Conservation (phyloP, 2,113 vertebrate species). For the Psilopsiagon aymara region DNA sequence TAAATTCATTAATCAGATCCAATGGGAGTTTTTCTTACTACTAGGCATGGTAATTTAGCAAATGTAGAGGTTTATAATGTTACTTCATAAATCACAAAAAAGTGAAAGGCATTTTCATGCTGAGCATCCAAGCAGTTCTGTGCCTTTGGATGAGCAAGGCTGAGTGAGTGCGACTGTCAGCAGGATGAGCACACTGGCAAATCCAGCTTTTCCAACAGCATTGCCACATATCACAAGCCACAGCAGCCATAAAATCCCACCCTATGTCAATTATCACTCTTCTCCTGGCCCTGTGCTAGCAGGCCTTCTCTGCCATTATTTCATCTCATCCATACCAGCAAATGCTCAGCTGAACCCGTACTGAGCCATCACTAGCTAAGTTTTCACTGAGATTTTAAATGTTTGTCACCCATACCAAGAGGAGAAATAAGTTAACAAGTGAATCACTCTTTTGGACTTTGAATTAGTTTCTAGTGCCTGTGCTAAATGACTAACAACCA, state of each 20-base stretch:
- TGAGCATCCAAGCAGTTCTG: not conserved
- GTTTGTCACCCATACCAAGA: fast-evolving
- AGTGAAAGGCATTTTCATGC: not conserved
- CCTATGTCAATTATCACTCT: fast-evolving
- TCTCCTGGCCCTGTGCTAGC: not conserved
- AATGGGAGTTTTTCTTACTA: not conserved
- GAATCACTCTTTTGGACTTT: not conserved
- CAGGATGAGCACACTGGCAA: not conserved
- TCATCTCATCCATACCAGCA: not conserved
- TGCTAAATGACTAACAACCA: not conserved
- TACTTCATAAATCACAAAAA: not conserved
- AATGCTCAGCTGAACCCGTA: not conserved
- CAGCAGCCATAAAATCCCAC: not conserved
- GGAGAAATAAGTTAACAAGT: not conserved
- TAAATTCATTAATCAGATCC: not conserved
- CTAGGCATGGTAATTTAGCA: not conserved
- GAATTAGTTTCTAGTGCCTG: not conserved
- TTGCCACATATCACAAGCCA: not conserved
- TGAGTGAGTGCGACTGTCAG: not conserved
- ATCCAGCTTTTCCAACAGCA: not conserved
- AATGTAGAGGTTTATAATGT: not conserved
- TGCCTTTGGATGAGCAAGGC: not conserved
- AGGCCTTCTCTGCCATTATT: not conserved
- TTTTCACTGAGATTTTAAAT: not conserved
- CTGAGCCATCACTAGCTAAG: not conserved